phyloP scores from a whole-genome alignment of 2,888 invertebrate species.

The Malacosoma neustria region DNA sequence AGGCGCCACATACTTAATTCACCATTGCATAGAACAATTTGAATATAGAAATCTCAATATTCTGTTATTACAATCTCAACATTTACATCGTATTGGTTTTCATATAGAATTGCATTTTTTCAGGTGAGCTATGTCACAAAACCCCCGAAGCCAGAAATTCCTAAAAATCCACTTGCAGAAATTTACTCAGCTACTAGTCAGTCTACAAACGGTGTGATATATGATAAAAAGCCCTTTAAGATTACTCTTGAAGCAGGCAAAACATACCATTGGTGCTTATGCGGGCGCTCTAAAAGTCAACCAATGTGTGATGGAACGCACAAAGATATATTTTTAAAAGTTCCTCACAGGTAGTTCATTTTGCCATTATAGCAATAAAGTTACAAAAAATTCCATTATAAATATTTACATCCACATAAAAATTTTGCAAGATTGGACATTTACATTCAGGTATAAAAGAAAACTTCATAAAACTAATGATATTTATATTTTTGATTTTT shows the following conservation, averaged over 20 bases:
- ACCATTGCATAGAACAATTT: too few relatives aligned
- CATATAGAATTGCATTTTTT: constrained; percentile 10
- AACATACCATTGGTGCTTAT: constrained; percentile 93
- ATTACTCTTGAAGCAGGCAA: constrained; percentile 82
- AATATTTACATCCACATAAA: too few relatives aligned
- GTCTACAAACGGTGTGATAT: constrained; percentile 82
- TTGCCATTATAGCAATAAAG: background rate
- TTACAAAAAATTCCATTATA: too few relatives aligned
- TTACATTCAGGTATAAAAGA: too few relatives aligned
- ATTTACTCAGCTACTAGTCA: constrained; percentile 78
- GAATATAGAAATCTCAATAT: too few relatives aligned
- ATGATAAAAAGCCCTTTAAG: constrained; percentile 93
- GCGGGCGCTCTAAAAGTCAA: constrained; percentile 93
- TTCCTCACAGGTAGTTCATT: constrained; percentile 80
- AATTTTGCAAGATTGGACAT: too few relatives aligned
- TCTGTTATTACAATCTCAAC: too few relatives aligned
- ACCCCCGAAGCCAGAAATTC: constrained; percentile 72
- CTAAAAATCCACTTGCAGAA: constrained; percentile 77
- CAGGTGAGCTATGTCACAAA: constrained; percentile 51
- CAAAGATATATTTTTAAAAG: constrained; percentile 82
- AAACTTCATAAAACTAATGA: too few relatives aligned
- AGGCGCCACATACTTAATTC: too few relatives aligned
- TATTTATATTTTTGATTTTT: too few relatives aligned
- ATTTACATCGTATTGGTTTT: too few relatives aligned
- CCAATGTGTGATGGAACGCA: constrained; percentile 97